Base-by-base conservation (phyloP, 2,797 vertebrate genomes). In the Tachyglossus aculeatus region DNA sequence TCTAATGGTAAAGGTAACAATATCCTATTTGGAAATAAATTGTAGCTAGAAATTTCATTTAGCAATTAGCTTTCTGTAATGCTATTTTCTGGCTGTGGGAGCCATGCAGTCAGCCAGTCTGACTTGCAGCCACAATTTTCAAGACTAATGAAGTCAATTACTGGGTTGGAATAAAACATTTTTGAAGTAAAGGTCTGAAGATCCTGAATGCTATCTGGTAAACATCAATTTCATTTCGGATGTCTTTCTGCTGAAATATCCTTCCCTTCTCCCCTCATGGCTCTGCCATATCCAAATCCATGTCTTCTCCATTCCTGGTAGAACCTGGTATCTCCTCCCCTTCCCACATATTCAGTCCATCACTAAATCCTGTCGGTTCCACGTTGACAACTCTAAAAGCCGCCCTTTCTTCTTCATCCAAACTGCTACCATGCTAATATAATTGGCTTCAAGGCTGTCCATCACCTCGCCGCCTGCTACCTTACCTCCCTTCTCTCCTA, bases 21-120 rank as follows among this genome's bases (percentile, higher is more conserved):
- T 67, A 58, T 74, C 60, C 67, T 74, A 57, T 81, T 25, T 64
- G 36, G 74, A 74, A 78, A 60, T 71, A 77, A 82, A 86, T 80
- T 71, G 64, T 57, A 75, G 78, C 71, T 74, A 78, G 74, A 86
- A 88, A 88, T 88, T 88, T 88, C 86, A 89, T 90, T 88, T 87
- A 87, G 81, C 82, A 90, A 90, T 90, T 81, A 86, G 75, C 69
- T 80, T 85, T 88, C 86, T 85, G 69, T 87, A 87, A 86, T 89
- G 74, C 65, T 87, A 82, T 90, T 90, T 89, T 78, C 66, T 64
- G 63, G 62, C 75, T 83, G 54, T 80, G 86, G 82, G 77, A 84
- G 81, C 82, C 80, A 86, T 75, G 80, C 78, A 86, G 83, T 86
- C 87, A 91, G 88, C 71, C 81, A 82, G 82, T 84, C 82, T 89